phyloP scores from a whole-genome alignment of 2,113 vertebrate species.

The Tichodroma muraria region DNA sequence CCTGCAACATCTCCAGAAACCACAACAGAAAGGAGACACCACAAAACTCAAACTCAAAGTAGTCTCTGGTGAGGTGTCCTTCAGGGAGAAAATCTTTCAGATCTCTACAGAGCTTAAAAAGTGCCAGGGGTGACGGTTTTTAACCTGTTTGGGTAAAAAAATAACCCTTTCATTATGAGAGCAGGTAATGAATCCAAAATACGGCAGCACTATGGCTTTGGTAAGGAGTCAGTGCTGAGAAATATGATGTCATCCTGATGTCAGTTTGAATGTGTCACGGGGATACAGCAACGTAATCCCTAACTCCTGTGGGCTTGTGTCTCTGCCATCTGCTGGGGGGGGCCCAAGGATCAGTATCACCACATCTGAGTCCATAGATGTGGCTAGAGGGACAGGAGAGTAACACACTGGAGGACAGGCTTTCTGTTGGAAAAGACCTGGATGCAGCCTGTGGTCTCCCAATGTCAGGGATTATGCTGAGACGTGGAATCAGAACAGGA shows the following conservation, averaged over 20 bases:
- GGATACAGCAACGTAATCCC: accelerated
- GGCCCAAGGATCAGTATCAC: too few relatives aligned
- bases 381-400: not conserved
- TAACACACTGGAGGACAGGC: accelerated
- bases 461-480: not conserved
- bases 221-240: not conserved
- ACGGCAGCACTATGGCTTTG: not conserved
- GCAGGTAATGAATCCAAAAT: not conserved
- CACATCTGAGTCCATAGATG: not conserved
- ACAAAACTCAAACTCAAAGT: not conserved
- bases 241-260: not conserved
- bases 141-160: not conserved
- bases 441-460: not conserved
- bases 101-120: not conserved
- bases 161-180: not conserved
- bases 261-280: not conserved
- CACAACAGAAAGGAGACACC: not conserved
- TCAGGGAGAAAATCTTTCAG: not conserved
- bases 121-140: not conserved
- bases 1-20: not conserved
- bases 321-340: not conserved
- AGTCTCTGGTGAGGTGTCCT: not conserved
- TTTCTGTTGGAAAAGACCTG: not conserved
- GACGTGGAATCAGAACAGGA: not conserved
- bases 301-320: not conserved